A percentile compares a stretch with the other conserved stretches of the same genome.
These are phyloP conservation scores for Trachythela sp. DNA, from an alignment of 64 coral and sea anemone genomes.

Conservation along the genomic window DNA sequence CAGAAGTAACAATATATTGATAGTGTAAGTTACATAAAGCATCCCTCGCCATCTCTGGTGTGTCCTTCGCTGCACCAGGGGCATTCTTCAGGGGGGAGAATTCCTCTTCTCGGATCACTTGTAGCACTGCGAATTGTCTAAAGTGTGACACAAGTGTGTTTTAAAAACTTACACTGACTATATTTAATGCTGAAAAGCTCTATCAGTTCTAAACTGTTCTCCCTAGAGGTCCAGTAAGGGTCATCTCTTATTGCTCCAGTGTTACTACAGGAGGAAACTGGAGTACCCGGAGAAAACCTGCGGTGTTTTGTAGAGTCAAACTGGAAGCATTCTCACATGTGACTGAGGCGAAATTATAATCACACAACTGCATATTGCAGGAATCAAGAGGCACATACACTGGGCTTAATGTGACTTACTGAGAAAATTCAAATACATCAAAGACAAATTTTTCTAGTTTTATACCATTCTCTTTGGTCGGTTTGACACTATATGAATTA, in stretches of 20 bases:
- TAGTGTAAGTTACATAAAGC: slow-evolving; percentile 48
- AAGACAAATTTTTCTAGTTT: slow-evolving; percentile 23
- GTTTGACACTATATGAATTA: neutral
- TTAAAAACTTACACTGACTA: no score
- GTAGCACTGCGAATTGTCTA: slow-evolving; percentile 63
- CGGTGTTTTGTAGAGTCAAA: no score
- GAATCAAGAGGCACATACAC: neutral
- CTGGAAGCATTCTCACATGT: neutral
- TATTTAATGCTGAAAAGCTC: neutral
- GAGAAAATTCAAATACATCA: slow-evolving; percentile 9
- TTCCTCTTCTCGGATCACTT: slow-evolving; percentile 57
- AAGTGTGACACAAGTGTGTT: neutral
- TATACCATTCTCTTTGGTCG: neutral
- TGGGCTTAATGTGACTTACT: neutral
- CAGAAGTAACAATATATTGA: slow-evolving; percentile 46
- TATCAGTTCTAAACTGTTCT: neutral
- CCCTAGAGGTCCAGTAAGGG: no score
- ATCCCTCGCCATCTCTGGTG: slow-evolving; percentile 45
- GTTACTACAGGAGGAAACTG: no score
- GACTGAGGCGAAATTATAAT: no score
- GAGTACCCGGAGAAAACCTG: no score
- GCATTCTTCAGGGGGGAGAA: slow-evolving; percentile 72
- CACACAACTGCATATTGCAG: no score
- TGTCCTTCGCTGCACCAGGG: slow-evolving; percentile 39
- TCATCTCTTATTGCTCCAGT: no score